Percentiles rank a stretch among this genome's conserved stretches.
phyloP scores from a whole-genome alignment of 1,140 invertebrate species.

The Drosophila oshimai region DNA sequence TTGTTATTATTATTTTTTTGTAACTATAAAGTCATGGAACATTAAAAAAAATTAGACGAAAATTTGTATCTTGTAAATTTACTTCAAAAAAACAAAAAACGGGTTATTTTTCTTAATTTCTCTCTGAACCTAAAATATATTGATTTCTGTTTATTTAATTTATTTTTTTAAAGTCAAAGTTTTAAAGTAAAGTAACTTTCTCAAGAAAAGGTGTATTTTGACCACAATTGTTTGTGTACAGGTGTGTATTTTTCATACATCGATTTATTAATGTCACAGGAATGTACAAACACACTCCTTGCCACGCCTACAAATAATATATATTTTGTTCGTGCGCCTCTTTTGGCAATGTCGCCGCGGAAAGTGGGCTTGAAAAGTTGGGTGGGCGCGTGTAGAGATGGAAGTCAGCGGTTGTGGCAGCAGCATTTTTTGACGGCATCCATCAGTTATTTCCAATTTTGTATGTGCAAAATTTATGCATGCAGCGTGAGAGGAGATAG shows the following conservation, averaged over 20 bases:
- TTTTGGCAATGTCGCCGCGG: constrained; percentile 48
- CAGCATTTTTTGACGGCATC: constrained; percentile 74
- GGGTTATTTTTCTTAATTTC: background rate
- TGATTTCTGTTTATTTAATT: too few relatives aligned
- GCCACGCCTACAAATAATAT: constrained; percentile 35
- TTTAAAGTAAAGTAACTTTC: too few relatives aligned
- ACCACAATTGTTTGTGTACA: background rate
- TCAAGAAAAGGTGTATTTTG: background rate
- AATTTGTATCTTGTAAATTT: too few relatives aligned
- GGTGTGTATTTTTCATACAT: constrained; percentile 48
- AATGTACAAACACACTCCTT: constrained; percentile 49
- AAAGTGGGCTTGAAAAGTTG: constrained; percentile 15
- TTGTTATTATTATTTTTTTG: too few relatives aligned
- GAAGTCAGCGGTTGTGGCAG: constrained; percentile 36
- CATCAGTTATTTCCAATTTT: constrained; percentile 78
- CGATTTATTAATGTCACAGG: constrained; percentile 75
- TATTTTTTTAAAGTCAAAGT: background rate
- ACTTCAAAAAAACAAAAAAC: too few relatives aligned
- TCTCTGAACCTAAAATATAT: too few relatives aligned
- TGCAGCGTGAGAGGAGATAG: background rate
- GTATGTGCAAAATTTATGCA: constrained; percentile 75
- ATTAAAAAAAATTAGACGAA: too few relatives aligned
- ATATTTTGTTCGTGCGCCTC: background rate
- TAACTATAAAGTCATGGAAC: too few relatives aligned
- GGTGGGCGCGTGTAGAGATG: background rate